phyloP scores from a whole-genome alignment of 2,888 invertebrate species.

The Sinotaia quadrata region DNA sequence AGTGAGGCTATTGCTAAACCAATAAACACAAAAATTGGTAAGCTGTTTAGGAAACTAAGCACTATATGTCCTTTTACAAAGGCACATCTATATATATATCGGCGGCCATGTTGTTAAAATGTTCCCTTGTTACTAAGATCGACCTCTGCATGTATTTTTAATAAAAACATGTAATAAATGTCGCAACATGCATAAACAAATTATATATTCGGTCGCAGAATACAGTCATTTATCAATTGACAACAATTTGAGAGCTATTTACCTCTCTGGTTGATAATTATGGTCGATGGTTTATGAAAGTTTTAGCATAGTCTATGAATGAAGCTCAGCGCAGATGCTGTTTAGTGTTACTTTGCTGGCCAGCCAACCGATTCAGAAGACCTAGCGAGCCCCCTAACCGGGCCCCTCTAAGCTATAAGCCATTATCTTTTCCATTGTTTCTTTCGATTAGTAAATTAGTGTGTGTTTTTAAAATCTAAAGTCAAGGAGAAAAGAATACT shows the following conservation, averaged over 20 bases:
- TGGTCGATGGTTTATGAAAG: not conserved
- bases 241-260: not conserved
- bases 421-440: not conserved
- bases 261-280: conserved; percentile 14
- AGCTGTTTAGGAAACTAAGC: conserved; percentile 24
- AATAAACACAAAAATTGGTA: conserved; percentile 10
- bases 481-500: too few relatives aligned
- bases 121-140: conserved; percentile 29
- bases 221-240: conserved; percentile 8
- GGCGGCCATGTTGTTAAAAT: too few relatives aligned
- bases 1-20: conserved; percentile 4
- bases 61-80: too few relatives aligned
- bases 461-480: too few relatives aligned
- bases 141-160: conserved; percentile 15
- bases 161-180: conserved; percentile 22
- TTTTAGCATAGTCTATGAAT: not conserved
- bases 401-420: not conserved
- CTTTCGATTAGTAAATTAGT: too few relatives aligned
- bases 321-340: conserved; percentile 29
- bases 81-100: too few relatives aligned
- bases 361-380: conserved; percentile 14
- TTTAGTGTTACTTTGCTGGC: conserved; percentile 24
- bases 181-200: conserved; percentile 16
- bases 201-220: not conserved
- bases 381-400: conserved; percentile 20